A percentile compares a stretch with the other conserved stretches of the same genome.
These are phyloP conservation scores for Temnothorax curvispinosus DNA, from an alignment of 1,140 invertebrate species.

Conservation along the genomic window DNA sequence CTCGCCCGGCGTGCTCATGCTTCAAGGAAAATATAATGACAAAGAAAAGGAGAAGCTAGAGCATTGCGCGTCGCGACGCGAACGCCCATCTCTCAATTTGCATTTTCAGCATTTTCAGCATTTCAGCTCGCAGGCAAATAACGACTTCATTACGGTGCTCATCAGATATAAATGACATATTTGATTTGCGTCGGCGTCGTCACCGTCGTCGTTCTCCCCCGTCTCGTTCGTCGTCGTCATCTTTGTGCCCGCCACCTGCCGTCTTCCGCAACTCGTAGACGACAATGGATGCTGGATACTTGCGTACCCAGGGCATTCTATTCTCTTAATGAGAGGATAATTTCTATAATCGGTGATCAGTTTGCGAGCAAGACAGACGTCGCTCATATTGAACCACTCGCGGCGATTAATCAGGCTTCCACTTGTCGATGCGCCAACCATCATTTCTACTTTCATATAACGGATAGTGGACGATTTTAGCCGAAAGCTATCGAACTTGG, in stretches of 20 bases:
- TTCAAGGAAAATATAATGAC: constrained; percentile 65
- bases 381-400: constrained; percentile 56
- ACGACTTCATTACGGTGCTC: constrained; percentile 80
- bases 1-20: constrained; percentile 14
- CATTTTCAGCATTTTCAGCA: constrained; percentile 77
- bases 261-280: constrained; percentile 38
- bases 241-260: constrained; percentile 25
- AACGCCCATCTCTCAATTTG: constrained; percentile 76
- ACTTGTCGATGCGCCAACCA: constrained; percentile 8
- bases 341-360: constrained; percentile 66
- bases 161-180: constrained; percentile 82
- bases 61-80: constrained; percentile 24
- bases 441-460: constrained; percentile 52
- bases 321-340: constrained; percentile 65
- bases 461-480: constrained; percentile 31
- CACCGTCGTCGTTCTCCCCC: constrained; percentile 13
- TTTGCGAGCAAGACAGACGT: constrained; percentile 62
- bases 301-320: neutral
- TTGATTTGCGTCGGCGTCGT: constrained; percentile 74
- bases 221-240: constrained; percentile 21
- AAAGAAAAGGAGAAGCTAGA: constrained; percentile 18
- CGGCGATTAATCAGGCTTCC: constrained; percentile 61
- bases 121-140: constrained; percentile 73
- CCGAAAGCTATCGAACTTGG: constrained; percentile 21
- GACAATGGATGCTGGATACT: constrained; percentile 41